These are phyloP conservation scores for Bettongia penicillata DNA, from an alignment of 2,113 vertebrate species.

Conservation along the genomic window DNA sequence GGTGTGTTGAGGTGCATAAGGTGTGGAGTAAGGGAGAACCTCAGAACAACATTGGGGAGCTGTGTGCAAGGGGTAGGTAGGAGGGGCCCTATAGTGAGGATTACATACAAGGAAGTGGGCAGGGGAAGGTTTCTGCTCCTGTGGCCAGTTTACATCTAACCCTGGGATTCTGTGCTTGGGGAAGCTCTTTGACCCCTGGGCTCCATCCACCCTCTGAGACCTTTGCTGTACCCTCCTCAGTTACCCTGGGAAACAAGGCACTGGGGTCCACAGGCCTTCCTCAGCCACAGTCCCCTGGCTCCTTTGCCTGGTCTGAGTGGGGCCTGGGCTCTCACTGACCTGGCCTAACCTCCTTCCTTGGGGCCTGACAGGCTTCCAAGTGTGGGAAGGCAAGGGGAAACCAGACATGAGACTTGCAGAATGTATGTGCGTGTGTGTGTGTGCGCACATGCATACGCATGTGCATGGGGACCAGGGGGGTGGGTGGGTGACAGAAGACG, in stretches of 20 bases:
- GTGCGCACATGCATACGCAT: too few species aligned
- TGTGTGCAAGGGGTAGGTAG: too few species aligned
- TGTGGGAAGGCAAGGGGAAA: too few species aligned
- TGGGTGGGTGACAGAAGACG: rapidly evolving
- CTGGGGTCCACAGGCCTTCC: neutral
- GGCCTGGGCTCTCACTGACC: neutral
- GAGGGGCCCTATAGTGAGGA: too few species aligned
- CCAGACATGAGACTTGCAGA: neutral
- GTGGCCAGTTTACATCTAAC: neutral
- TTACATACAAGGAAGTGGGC: too few species aligned
- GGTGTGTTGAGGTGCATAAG: too few species aligned
- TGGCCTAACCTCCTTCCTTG: neutral
- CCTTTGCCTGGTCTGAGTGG: neutral
- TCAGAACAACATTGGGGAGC: neutral
- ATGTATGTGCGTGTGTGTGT: too few species aligned
- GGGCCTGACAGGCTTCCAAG: neutral
- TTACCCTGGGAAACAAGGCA: too few species aligned
- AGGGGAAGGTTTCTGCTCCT: neutral
- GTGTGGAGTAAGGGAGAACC: too few species aligned
- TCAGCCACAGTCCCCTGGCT: neutral
- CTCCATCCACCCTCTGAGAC: neutral
- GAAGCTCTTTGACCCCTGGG: neutral
- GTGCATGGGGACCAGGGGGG: neutral
- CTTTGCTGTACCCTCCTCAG: neutral
- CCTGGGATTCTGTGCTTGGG: neutral